Percentiles rank a stretch among this genome's conserved stretches.
Conservation (phyloP, 2,888 invertebrate species). For the Drosophila lutescens region DNA sequence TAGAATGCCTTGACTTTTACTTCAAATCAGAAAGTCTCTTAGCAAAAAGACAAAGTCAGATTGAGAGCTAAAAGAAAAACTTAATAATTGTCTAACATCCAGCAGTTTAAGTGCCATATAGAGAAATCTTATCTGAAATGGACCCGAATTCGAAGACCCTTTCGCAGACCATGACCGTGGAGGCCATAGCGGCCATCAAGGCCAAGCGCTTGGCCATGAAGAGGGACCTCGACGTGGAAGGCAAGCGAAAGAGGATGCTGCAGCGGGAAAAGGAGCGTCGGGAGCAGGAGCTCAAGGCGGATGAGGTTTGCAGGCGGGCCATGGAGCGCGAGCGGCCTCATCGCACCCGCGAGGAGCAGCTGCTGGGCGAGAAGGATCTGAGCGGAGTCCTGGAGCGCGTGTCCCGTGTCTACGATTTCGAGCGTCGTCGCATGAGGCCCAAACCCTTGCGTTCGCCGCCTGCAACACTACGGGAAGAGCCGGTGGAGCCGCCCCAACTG, state of each 20-base stretch:
- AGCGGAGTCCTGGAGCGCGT: constrained; percentile 14
- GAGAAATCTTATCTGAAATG: background rate
- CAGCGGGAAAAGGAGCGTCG: background rate
- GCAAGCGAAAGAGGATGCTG: background rate
- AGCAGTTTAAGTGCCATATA: too few species aligned
- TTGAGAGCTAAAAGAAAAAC: background rate
- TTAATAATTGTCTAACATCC: too few species aligned
- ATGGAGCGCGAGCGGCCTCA: constrained; percentile 34
- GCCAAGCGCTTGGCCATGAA: constrained; percentile 39
- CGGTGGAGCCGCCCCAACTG: constrained; percentile 16
- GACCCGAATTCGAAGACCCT: constrained; percentile 4
- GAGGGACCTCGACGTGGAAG: background rate
- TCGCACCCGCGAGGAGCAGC: background rate
- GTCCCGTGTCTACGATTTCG: constrained; percentile 11
- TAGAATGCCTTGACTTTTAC: background rate
- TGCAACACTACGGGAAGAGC: constrained; percentile 14
- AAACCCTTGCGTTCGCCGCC: background rate
- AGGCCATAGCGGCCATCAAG: constrained; percentile 40
- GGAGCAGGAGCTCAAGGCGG: constrained; percentile 5
- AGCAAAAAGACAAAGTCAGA: background rate
- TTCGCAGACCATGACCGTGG: constrained; percentile 28
- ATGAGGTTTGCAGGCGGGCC: constrained; percentile 20
- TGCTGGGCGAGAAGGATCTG: constrained; percentile 39
- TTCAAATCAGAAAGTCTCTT: background rate
- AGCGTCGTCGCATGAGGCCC: background rate